Percentiles rank a stretch among this genome's conserved stretches.
Evolutionary conservation across 2,888 invertebrate genomes (phyloP).

Genomic region (Drosophila maculinotata): DNA sequence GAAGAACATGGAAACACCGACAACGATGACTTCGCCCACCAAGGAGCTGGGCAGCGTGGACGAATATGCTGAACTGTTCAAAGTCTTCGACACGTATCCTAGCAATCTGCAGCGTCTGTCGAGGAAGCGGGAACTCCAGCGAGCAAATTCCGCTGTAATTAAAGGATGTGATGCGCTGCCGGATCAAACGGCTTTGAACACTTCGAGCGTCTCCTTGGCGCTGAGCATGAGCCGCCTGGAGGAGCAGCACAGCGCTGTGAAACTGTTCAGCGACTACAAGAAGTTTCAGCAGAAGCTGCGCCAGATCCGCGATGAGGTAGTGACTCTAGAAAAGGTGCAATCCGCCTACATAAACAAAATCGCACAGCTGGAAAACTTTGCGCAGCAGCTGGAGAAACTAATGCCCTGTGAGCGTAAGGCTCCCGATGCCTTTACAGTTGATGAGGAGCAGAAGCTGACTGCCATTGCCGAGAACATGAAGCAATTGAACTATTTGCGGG

Average conservation of each 20-base stretch:
- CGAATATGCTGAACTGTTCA: constrained; percentile 76
- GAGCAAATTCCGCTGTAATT: constrained; percentile 62
- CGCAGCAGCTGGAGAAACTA: constrained; percentile 77
- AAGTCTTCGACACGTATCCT: constrained; percentile 79
- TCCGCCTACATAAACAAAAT: constrained; percentile 62
- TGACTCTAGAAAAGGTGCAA: constrained; percentile 42
- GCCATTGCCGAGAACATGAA: constrained; percentile 71
- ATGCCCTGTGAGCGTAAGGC: constrained; percentile 53
- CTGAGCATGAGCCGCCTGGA: constrained; percentile 38
- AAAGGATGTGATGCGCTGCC: constrained; percentile 41
- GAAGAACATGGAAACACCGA: constrained; percentile 54
- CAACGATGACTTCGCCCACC: constrained; percentile 48
- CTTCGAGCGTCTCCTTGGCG: constrained; percentile 36
- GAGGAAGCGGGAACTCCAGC: constrained; percentile 69
- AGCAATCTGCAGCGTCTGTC: constrained; percentile 71
- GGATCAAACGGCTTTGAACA: constrained; percentile 26
- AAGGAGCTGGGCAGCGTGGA: constrained; percentile 55
- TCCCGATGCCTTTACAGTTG: constrained; percentile 63
- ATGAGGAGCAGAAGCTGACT: constrained; percentile 61
- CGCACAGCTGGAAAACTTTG: constrained; percentile 68
- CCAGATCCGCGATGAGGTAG: constrained; percentile 52
- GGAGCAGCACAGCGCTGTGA: constrained; percentile 57
- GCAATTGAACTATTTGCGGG: constrained; percentile 73
- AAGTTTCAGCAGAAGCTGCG: constrained; percentile 74
- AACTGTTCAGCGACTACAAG: constrained; percentile 69